Evolutionary conservation across 2,888 invertebrate genomes (phyloP).

Genomic region (Rhagonycha fulva): DNA sequence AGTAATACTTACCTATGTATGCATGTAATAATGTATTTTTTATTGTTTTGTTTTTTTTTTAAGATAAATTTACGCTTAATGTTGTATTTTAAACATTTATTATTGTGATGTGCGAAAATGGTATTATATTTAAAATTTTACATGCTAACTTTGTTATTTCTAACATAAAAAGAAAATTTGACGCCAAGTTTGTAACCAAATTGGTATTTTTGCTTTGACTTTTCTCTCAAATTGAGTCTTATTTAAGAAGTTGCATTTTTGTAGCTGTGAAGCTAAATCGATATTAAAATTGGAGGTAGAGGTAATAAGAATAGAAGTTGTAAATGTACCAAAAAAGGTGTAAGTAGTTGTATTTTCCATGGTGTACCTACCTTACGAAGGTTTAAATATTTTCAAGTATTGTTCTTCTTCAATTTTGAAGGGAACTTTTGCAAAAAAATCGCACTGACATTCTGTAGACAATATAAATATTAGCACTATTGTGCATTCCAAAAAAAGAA

Average conservation of each 20-base stretch:
- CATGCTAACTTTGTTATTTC: neutral
- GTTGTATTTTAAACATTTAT: neutral
- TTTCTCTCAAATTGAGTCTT: neutral
- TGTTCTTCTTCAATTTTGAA: neutral
- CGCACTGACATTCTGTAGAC: conserved; percentile 50
- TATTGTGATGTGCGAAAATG: neutral
- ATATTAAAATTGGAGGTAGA: neutral
- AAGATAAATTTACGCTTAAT: neutral
- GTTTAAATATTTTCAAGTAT: neutral
- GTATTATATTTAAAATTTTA: neutral
- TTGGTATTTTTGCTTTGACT: neutral
- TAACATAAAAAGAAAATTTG: neutral
- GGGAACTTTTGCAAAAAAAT: conserved; percentile 26
- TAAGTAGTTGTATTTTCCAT: neutral
- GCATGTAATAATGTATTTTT: neutral
- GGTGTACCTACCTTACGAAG: neutral
- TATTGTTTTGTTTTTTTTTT: neutral
- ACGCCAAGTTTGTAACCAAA: neutral
- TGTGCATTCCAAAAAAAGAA: conserved; percentile 50
- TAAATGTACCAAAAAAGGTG: neutral
- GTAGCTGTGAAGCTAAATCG: neutral
- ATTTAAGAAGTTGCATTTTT: neutral
- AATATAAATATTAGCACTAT: conserved; percentile 49
- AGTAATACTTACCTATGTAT: neutral
- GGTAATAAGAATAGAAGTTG: neutral